Conservation (phyloP, 2,797 vertebrate genomes). For the Leptatherina wallacei region DNA sequence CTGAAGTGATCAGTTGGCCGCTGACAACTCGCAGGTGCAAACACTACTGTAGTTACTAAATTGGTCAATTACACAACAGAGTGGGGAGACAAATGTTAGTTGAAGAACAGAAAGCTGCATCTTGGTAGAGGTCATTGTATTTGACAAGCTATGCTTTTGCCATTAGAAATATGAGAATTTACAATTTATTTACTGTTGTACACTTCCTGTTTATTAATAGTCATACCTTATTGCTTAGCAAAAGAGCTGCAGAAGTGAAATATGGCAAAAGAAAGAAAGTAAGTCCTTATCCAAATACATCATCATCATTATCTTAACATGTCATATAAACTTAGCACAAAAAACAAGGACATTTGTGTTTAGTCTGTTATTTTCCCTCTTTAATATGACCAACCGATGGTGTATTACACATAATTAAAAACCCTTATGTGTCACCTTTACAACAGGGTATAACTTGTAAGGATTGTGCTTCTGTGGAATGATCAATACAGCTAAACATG, state of each 20-base stretch:
- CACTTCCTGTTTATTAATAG: neutral
- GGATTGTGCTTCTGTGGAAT: no score
- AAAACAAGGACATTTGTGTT: no score
- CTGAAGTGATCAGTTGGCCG: constrained; percentile 52
- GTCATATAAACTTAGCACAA: no score
- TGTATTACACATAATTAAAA: no score
- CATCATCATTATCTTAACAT: neutral
- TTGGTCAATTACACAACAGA: constrained; percentile 59
- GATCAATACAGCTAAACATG: no score
- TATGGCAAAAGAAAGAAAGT: neutral
- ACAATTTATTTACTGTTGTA: constrained; percentile 5
- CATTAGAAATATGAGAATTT: neutral
- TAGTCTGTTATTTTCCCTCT: no score
- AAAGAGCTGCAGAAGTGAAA: neutral
- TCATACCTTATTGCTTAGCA: neutral
- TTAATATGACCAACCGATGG: no score
- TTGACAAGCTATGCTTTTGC: constrained; percentile 1
- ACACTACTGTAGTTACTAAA: constrained; percentile 58
- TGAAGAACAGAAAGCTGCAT: constrained; percentile 14
- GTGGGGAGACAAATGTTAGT: neutral
- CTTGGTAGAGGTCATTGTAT: constrained; percentile 22
- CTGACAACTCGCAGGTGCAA: constrained; percentile 66
- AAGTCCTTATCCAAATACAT: neutral
- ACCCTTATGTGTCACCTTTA: no score
- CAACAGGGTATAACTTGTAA: no score